A percentile compares a stretch with the other conserved stretches of the same genome.
Conservation (phyloP, 2,113 vertebrate species). For the Gallinago paraguaiae region DNA sequence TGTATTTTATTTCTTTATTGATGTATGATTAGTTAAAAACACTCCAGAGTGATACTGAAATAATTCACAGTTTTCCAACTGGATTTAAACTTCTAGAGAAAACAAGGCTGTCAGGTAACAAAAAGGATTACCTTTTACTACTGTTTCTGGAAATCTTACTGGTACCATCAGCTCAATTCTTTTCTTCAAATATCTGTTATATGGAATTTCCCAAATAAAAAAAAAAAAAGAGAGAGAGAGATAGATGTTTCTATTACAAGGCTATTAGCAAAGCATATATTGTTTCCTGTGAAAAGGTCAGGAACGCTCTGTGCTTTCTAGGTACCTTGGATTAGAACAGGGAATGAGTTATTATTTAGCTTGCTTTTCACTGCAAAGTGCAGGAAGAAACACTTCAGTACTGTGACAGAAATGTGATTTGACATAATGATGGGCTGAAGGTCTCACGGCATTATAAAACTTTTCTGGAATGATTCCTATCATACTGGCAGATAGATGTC, state of each 20-base stretch:
- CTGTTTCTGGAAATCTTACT: neutral
- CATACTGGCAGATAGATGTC: neutral
- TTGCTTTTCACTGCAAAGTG: neutral
- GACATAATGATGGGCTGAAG: neutral
- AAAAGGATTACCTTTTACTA: neutral
- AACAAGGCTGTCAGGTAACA: neutral
- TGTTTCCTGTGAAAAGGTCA: neutral
- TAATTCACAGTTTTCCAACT: neutral
- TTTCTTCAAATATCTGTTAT: neutral
- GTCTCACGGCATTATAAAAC: neutral
- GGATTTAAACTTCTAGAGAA: neutral
- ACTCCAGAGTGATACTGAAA: neutral
- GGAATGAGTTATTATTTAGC: neutral
- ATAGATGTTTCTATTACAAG: neutral
- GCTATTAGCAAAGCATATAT: neutral
- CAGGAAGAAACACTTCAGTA: neutral
- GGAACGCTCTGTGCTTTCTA: neutral
- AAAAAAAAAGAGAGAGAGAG: neutral
- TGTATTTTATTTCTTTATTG: neutral
- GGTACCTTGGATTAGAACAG: neutral
- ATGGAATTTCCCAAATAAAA: neutral
- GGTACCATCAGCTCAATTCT: neutral
- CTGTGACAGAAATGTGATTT: slow-evolving; percentile 17
- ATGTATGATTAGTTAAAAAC: neutral
- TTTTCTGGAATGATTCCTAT: neutral